Percentiles rank a stretch among this genome's conserved stretches.
Conservation (phyloP, 2,888 invertebrate species). For the Oeneis ivallda region DNA sequence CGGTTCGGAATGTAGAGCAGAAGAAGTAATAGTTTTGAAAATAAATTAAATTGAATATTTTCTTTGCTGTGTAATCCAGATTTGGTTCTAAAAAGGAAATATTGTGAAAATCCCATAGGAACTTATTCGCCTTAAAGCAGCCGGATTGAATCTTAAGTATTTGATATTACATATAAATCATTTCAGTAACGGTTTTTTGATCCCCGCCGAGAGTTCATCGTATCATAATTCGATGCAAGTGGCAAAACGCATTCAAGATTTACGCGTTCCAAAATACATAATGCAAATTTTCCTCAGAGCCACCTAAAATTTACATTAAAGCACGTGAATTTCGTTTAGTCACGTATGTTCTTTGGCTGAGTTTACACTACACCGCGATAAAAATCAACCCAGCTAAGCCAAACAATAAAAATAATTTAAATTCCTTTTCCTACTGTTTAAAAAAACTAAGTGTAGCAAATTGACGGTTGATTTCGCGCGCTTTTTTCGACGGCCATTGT, state of each 20-base stretch:
- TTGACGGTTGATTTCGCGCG: constrained; percentile 56
- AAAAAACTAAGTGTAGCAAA: constrained; percentile 5
- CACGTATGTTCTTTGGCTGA: constrained; percentile 68
- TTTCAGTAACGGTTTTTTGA: constrained; percentile 19
- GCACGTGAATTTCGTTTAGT: constrained; percentile 67
- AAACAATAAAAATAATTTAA: constrained; percentile 9
- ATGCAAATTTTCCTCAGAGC: constrained; percentile 58
- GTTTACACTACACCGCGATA: constrained; percentile 50
- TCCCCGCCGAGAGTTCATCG: constrained; percentile 27
- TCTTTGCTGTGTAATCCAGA: too few species aligned
- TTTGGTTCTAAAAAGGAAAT: background rate
- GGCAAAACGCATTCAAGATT: constrained; percentile 50
- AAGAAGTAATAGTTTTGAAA: too few species aligned
- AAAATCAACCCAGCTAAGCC: constrained; percentile 22
- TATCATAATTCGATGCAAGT: constrained; percentile 51
- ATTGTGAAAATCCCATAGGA: background rate
- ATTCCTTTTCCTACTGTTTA: background rate
- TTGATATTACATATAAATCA: constrained; percentile 18
- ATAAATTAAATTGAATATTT: too few species aligned
- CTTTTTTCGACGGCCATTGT: constrained; percentile 59
- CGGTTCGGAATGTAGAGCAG: too few species aligned
- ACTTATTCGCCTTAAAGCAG: background rate
- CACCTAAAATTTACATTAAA: constrained; percentile 72
- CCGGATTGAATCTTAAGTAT: constrained; percentile 8
- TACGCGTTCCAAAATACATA: constrained; percentile 70